These are phyloP conservation scores for Xyrichtys novacula DNA, from an alignment of 2,797 vertebrate genomes.

Conservation along the genomic window DNA sequence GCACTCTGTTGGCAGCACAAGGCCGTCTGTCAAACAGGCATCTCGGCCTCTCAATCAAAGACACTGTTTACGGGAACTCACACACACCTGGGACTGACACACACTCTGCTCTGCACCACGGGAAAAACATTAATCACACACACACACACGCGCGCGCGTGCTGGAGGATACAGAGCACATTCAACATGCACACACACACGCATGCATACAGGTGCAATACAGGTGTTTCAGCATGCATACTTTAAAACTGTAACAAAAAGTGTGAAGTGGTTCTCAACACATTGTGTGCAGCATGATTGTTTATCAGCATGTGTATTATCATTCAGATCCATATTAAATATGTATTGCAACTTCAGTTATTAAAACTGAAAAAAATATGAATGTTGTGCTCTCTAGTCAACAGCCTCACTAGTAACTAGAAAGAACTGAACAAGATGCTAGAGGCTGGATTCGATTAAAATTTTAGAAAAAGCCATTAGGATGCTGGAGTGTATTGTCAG, in stretches of 20 bases:
- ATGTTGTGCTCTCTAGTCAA: constrained; percentile 19
- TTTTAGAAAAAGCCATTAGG: not conserved
- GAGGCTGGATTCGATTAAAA: not conserved
- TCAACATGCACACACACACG: not conserved
- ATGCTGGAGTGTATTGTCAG: not conserved
- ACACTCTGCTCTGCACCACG: constrained; percentile 44
- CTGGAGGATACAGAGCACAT: too few species aligned
- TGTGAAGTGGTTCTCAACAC: not conserved
- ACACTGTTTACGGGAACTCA: constrained; percentile 59
- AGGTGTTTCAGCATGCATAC: not conserved
- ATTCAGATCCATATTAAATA: constrained; percentile 9
- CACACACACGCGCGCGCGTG: not conserved
- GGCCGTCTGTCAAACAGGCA: constrained; percentile 71
- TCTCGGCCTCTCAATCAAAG: constrained; percentile 73
- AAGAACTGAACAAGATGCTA: not conserved
- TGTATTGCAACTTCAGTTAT: constrained; percentile 19
- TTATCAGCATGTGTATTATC: constrained; percentile 1
- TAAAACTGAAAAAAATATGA: constrained; percentile 5
- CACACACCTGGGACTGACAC: constrained; percentile 73
- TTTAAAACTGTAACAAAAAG: not conserved
- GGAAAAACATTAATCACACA: constrained; percentile 53
- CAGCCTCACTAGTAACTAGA: not conserved
- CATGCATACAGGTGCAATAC: not conserved
- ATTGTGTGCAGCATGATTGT: not conserved
- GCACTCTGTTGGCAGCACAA: constrained; percentile 64